Base-by-base conservation (phyloP, 1,140 invertebrate species). In the Reticulitermes speratus region DNA sequence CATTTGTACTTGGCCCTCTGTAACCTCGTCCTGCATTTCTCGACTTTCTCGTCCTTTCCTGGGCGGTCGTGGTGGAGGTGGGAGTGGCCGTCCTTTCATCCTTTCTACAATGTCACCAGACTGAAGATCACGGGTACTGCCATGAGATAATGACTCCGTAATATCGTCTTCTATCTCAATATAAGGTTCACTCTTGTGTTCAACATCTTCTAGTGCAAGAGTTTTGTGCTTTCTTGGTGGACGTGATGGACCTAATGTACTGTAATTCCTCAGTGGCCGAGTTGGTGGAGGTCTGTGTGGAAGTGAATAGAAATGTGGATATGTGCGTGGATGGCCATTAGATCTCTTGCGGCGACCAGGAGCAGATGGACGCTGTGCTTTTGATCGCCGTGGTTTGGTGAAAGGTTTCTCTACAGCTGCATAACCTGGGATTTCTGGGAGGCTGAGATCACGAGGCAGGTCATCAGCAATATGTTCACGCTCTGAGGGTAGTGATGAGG, bases 1-100 rank as follows among this genome's bases (percentile, higher is more conserved):
- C 65, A 82, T 59, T 59, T 44, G 44, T 25, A 69, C 44, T 59
- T 38, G 55, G 3, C 23, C n/a, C 52, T 48, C 84, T 30, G 32
- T 55, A 25, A 14, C 45, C 12, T 86, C 86, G 0, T 11, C 55
- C 55, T 45, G 65, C 44, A 84, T 59, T n/a, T 83, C 83, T 23
- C 85, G 14, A 25, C 52, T 84, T 25, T 85, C 86, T 44, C 85
- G 9, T 55, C 86, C 65, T 90, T 91, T 90, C 89, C 96, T 91
- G 0, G 96, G 95, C 65, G 96, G 96, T 83, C 96, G 91, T 12
- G 96, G 96, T 0, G 96, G 96, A 19, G 96, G 94, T n/a, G 96
- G 96, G 86, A 97, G 89, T 0, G 96, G 96, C 87, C 96, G 92
- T 86, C 94, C 93, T 91, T 96, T 96, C 93, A 97, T 96, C 91